Percentiles rank a stretch among this genome's conserved stretches.
phyloP scores from a whole-genome alignment of 1,140 invertebrate species.

The Melanaphis sacchari region DNA sequence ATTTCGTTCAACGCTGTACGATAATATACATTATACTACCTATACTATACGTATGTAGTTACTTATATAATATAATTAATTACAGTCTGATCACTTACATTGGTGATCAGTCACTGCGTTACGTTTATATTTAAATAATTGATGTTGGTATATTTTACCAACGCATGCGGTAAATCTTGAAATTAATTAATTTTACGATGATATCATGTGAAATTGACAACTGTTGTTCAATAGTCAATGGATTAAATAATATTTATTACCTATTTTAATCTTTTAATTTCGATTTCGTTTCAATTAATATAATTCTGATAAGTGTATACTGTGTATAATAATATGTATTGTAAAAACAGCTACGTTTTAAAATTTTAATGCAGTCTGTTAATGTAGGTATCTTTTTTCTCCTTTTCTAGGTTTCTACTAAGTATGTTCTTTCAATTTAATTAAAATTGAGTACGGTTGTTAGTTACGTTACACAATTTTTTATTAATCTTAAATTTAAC shows the following conservation, averaged over 20 bases:
- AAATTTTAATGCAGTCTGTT: neutral
- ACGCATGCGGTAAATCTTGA: too few species aligned
- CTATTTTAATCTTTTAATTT: conserved; percentile 14
- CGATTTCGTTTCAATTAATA: neutral
- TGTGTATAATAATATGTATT: too few species aligned
- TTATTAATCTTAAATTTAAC: neutral
- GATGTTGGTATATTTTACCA: too few species aligned
- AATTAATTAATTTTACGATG: too few species aligned
- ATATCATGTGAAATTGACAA: too few species aligned
- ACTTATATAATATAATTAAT: neutral
- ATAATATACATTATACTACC: neutral
- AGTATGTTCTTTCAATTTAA: neutral
- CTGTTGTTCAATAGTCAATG: neutral
- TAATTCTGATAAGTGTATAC: neutral
- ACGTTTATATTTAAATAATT: too few species aligned
- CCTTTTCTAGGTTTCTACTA: neutral
- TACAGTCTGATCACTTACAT: too few species aligned
- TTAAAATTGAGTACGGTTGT: neutral
- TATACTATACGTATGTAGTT: neutral
- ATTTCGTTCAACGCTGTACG: neutral
- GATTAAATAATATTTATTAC: neutral
- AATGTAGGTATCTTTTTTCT: neutral
- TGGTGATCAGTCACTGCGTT: too few species aligned
- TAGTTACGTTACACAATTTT: neutral
- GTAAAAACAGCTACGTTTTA: neutral